Conservation (phyloP, 2,113 vertebrate genomes). For the Rattus norvegicus region DNA sequence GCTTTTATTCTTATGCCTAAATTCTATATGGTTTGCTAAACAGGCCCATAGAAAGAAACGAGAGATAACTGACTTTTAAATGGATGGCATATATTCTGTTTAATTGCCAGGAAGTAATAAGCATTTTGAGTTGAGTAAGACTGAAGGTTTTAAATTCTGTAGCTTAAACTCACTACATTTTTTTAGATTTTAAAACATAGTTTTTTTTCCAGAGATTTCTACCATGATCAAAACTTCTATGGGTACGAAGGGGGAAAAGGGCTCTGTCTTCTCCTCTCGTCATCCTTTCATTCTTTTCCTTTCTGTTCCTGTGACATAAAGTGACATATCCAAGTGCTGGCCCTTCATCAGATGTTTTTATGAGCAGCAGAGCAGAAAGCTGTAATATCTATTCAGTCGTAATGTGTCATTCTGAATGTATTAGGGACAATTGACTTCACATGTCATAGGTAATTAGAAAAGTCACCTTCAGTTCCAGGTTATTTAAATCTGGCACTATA, state of each 20-base stretch:
- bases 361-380: slow-evolving; percentile 93
- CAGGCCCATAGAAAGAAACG: slow-evolving; percentile 53
- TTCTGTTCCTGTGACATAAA: slow-evolving; percentile 83
- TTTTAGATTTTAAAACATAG: slow-evolving; percentile 76
- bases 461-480: slow-evolving; percentile 87
- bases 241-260: slow-evolving; percentile 58
- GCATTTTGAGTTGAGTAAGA: slow-evolving; percentile 72
- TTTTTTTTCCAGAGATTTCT: slow-evolving; percentile 74
- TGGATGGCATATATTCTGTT: slow-evolving; percentile 39
- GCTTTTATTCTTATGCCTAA: slow-evolving; percentile 60
- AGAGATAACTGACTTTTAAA: slow-evolving; percentile 69
- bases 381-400: slow-evolving; percentile 91
- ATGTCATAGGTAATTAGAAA: slow-evolving; percentile 95
- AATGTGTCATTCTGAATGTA: slow-evolving; percentile 93
- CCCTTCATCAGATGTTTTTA: slow-evolving; percentile 89
- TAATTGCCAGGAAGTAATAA: slow-evolving; percentile 74
- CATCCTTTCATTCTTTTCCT: slow-evolving; percentile 78
- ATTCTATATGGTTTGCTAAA: slow-evolving; percentile 63
- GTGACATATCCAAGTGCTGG: slow-evolving; percentile 91
- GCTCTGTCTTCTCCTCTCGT: slow-evolving; percentile 81
- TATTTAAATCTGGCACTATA: slow-evolving; percentile 84
- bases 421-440: slow-evolving; percentile 97
- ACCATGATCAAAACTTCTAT: slow-evolving; percentile 76
- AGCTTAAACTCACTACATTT: slow-evolving; percentile 73
- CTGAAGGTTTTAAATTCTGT: slow-evolving; percentile 73